Conservation (phyloP, 1,140 invertebrate species). For the Capitella teleta region DNA sequence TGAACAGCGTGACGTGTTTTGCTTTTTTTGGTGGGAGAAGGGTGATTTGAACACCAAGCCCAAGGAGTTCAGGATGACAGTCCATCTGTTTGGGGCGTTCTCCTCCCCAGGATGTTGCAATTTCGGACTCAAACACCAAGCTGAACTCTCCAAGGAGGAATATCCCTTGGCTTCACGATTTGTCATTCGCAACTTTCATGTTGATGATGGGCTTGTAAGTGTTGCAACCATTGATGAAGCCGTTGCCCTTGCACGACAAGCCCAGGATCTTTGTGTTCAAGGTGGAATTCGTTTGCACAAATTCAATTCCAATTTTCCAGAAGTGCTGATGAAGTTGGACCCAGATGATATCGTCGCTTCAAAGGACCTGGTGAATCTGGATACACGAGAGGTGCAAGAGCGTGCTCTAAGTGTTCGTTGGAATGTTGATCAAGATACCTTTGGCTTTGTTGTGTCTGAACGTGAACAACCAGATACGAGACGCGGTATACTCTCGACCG, state of each 20-base stretch:
- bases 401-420: constrained; percentile 18
- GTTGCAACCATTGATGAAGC: neutral
- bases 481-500: constrained; percentile 16
- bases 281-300: constrained; percentile 4
- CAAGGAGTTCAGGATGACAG: constrained; percentile 10
- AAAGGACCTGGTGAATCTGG: constrained; percentile 15
- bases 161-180: constrained; percentile 8
- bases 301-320: constrained; percentile 1
- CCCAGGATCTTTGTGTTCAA: constrained; percentile 8
- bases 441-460: constrained; percentile 14
- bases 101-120: constrained; percentile 17
- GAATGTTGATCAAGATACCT: constrained; percentile 18
- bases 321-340: constrained; percentile 1
- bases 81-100: constrained; percentile 14
- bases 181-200: constrained; percentile 14
- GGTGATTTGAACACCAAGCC: constrained; percentile 9
- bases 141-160: constrained; percentile 2
- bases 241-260: constrained; percentile 2
- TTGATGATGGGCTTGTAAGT: constrained; percentile 7
- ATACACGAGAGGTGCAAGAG: too few relatives aligned
- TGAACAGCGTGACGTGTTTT: constrained; percentile 10
- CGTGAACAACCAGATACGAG: constrained; percentile 14
- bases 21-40: constrained; percentile 16
- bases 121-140: constrained; percentile 12
- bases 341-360: constrained; percentile 13